phyloP scores from a whole-genome alignment of 2,888 invertebrate genomes.

The Nomada fucata region DNA sequence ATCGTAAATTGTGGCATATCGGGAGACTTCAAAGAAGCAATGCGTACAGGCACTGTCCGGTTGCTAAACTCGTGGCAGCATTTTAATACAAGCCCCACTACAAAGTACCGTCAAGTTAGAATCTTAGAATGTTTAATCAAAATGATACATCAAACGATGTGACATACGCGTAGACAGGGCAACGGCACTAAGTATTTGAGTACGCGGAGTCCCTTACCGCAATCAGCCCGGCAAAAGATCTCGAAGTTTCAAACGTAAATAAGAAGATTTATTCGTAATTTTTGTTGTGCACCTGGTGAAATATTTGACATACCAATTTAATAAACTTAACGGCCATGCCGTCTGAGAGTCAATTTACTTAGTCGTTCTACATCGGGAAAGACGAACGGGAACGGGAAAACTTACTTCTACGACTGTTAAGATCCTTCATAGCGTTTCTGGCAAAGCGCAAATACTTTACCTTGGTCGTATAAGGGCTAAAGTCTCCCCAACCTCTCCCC shows the following conservation, averaged over 20 bases:
- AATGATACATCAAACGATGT: too few relatives aligned
- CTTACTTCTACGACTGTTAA: slow-evolving; percentile 44
- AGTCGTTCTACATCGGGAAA: slow-evolving; percentile 21
- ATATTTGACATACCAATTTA: slow-evolving; percentile 59
- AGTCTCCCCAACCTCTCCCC: too few relatives aligned
- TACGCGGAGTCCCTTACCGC: not conserved
- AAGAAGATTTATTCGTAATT: slow-evolving; percentile 55
- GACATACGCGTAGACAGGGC: too few relatives aligned
- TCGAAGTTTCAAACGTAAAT: slow-evolving; percentile 29
- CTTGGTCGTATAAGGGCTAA: slow-evolving; percentile 19
- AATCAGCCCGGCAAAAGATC: not conserved
- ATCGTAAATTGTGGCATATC: too few relatives aligned
- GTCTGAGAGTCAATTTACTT: slow-evolving; percentile 63
- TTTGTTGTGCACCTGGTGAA: slow-evolving; percentile 22
- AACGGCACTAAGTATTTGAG: too few relatives aligned
- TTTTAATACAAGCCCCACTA: too few relatives aligned
- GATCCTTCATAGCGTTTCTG: slow-evolving; percentile 49
- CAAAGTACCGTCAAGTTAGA: too few relatives aligned
- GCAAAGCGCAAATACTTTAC: slow-evolving; percentile 57
- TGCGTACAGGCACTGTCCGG: too few relatives aligned
- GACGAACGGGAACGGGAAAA: slow-evolving; percentile 45
- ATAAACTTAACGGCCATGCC: slow-evolving; percentile 60
- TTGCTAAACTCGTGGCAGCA: too few relatives aligned
- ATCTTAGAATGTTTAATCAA: too few relatives aligned
- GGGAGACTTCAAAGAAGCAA: too few relatives aligned